These are phyloP conservation scores for Clarias pachynema DNA, from an alignment of 2,797 vertebrate genomes.

Conservation along the genomic window DNA sequence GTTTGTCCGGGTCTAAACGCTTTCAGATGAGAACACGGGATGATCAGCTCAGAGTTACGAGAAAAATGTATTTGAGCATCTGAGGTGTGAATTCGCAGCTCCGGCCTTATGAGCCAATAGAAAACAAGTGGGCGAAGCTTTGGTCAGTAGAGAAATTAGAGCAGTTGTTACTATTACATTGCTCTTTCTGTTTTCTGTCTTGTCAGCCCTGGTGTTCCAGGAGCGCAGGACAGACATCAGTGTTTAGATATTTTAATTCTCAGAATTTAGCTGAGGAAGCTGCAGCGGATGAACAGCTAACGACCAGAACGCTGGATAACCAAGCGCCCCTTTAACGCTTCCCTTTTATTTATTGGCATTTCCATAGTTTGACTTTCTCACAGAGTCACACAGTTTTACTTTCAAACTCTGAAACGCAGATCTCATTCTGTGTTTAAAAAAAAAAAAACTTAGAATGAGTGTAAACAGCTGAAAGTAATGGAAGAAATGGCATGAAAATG, in stretches of 20 bases:
- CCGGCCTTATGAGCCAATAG: not conserved
- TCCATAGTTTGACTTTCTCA: not conserved
- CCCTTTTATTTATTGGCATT: not conserved
- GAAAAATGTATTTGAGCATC: too few relatives aligned
- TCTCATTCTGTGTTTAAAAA: constrained; percentile 53
- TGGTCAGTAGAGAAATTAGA: not conserved
- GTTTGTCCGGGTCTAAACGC: not conserved
- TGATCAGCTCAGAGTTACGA: not conserved
- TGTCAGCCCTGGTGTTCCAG: not conserved
- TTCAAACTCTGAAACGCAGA: constrained; percentile 63
- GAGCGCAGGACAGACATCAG: not conserved
- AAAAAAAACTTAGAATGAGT: constrained; percentile 46
- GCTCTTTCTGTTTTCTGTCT: not conserved
- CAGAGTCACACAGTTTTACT: constrained; percentile 50
- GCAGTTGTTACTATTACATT: not conserved
- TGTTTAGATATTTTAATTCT: not conserved
- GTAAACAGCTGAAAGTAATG: constrained; percentile 65
- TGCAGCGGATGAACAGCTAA: not conserved
- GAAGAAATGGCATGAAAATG: constrained; percentile 61
- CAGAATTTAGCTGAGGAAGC: not conserved
- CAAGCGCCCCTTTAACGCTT: not conserved
- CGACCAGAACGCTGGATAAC: not conserved
- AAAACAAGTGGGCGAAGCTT: not conserved
- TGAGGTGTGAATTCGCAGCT: not conserved
- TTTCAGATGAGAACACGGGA: not conserved